Conservation (phyloP, 2,113 vertebrate genomes). For the Pomatostomus ruficeps region DNA sequence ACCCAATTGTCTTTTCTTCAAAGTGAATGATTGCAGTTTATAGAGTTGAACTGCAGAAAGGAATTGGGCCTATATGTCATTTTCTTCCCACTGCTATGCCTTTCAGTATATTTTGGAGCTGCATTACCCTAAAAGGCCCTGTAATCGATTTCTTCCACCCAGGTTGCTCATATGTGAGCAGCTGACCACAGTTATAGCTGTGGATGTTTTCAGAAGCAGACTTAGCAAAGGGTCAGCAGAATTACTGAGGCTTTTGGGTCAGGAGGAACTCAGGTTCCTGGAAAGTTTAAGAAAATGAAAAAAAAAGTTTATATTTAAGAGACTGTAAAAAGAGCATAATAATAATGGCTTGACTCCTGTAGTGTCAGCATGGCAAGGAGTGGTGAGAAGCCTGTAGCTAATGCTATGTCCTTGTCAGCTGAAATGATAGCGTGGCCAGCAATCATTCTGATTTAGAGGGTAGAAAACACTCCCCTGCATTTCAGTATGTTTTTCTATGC, state of each 20-base stretch:
- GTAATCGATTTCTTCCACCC: background rate
- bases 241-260: background rate
- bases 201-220: background rate
- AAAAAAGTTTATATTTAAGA: background rate
- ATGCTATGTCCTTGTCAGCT: background rate
- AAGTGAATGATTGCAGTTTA: constrained; percentile 6
- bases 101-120: background rate
- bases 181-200: background rate
- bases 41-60: background rate
- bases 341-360: background rate
- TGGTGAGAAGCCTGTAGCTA: background rate
- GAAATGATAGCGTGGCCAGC: background rate
- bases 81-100: background rate
- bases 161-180: background rate
- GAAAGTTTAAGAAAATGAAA: constrained; percentile 3
- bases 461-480: background rate
- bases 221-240: background rate
- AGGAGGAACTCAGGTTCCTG: background rate
- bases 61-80: background rate
- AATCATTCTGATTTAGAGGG: background rate
- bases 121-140: constrained; percentile 3
- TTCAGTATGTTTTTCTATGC: constrained; percentile 7
- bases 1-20: background rate
- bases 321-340: background rate
- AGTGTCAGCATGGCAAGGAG: background rate